Evolutionary conservation across 2,888 invertebrate genomes (phyloP), one percentile per base, ranked within the genome.

Genomic region (Drosophila testacea): DNA sequence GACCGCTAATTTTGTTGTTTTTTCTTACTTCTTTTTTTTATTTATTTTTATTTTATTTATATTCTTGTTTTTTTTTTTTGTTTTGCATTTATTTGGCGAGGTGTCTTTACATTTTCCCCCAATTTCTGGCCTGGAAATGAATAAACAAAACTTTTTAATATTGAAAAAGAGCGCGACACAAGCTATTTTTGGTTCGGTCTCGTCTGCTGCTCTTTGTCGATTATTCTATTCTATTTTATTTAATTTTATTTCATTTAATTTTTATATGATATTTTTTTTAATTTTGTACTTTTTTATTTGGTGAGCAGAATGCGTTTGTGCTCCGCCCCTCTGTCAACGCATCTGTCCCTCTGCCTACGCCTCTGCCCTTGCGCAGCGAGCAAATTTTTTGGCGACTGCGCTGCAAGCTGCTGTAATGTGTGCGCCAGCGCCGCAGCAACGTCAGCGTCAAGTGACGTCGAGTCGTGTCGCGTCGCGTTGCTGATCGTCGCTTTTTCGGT

Each of bases 301-400:
- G 22, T 22, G 11, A 36, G 11, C 36, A 7, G 57, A 73, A 66
- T 68, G 61, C 68, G 73, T 66, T 38, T 57, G 11, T 11, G n/a
- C 50, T 22, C 11, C 16, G 32, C n/a, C n/a, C 22, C 22, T 22
- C 22, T 22, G 22, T 22, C 22, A 22, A 22, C 22, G 22, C 22
- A 22, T 22, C 22, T 22, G 22, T 22, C 22, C n/a, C 22, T 9
- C 16, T 55, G 52, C 7, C 9, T 6, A 32, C 32, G 6, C 7
- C 38, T 9, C 16, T 30, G n/a, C 32, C 7, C 36, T 50, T 50
- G 65, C 46, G 50, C 68, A 30, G 47, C 30, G 36, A 36, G 11
- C 51, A 64, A 60, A 47, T 47, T 78, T 78, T 78, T 77, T 66
- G 44, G 66, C 62, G 69, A 73, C 73, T 73, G 69, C 78, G 78